These are phyloP conservation scores for Matsumurasca onukii DNA, from an alignment of 1,140 invertebrate genomes.

Conservation along the genomic window DNA sequence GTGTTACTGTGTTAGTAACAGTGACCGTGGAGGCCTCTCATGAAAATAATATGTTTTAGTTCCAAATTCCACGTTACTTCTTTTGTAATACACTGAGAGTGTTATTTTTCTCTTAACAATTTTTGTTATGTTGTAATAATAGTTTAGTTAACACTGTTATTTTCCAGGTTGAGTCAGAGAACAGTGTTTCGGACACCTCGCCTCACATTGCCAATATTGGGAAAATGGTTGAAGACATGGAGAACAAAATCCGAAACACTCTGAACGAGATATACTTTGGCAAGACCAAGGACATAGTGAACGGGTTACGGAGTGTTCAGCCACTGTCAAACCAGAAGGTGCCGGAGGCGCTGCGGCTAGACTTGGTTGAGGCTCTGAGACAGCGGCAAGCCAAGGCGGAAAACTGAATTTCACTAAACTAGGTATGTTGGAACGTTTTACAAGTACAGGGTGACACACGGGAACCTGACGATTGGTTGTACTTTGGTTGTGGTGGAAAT, in stretches of 20 bases:
- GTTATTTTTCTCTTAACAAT: too few relatives aligned
- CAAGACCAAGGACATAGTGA: constrained; percentile 98
- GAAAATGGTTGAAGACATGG: constrained; percentile 96
- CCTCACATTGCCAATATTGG: constrained; percentile 99
- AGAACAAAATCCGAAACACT: constrained; percentile 98
- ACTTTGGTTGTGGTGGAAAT: background rate
- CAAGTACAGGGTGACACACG: background rate
- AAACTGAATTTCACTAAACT: constrained; percentile 35
- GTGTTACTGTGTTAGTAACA: too few relatives aligned
- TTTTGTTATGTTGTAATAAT: too few relatives aligned
- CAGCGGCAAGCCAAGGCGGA: constrained; percentile 64
- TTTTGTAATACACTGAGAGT: too few relatives aligned
- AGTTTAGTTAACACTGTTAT: too few relatives aligned
- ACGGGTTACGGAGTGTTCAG: constrained; percentile 89
- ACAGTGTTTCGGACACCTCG: constrained; percentile 82
- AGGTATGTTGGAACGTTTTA: background rate
- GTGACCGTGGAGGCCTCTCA: too few relatives aligned
- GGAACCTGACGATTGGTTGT: background rate
- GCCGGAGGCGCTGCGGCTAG: constrained; percentile 80
- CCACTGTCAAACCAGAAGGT: constrained; percentile 80
- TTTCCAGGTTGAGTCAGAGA: constrained; percentile 85
- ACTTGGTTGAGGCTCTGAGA: constrained; percentile 79
- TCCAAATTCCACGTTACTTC: too few relatives aligned
- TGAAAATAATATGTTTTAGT: too few relatives aligned
- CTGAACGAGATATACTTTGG: constrained; percentile 99